Conservation (phyloP, 2,888 invertebrate species). For the Heliconius sara region DNA sequence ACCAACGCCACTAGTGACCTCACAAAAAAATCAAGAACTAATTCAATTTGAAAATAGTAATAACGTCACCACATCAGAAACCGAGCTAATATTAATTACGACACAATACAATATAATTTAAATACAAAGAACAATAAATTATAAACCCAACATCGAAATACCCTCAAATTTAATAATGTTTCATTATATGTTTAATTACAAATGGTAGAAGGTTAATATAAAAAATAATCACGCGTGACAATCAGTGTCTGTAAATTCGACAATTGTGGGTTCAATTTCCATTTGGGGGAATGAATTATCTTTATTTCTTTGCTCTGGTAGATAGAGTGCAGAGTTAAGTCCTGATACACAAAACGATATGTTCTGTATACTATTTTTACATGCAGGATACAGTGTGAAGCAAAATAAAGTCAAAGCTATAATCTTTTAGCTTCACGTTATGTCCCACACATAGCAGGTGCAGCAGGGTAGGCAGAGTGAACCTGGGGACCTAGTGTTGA, state of each 20-base stretch:
- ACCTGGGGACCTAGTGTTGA: no score
- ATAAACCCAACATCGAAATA: neutral
- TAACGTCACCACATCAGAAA: neutral
- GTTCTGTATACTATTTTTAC: no score
- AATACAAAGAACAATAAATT: conserved; percentile 5
- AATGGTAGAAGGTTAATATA: neutral
- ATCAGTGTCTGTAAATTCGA: no score
- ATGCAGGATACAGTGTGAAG: no score
- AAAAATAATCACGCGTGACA: no score
- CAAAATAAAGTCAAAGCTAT: no score
- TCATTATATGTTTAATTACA: neutral
- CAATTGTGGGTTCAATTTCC: no score
- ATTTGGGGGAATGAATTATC: no score
- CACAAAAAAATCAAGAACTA: neutral
- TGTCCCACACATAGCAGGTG: no score
- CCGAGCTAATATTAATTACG: neutral
- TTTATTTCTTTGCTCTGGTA: no score
- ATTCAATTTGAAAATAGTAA: neutral
- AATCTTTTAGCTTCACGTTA: no score
- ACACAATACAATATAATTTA: neutral
- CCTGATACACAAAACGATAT: neutral
- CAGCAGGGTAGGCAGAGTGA: no score
- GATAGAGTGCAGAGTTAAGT: neutral
- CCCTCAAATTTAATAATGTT: neutral
- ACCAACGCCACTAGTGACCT: neutral